Evolutionary conservation across 2,888 invertebrate species (phyloP), one percentile per base, ranked within the genome.

Genomic region (Danaus chrysippus): DNA sequence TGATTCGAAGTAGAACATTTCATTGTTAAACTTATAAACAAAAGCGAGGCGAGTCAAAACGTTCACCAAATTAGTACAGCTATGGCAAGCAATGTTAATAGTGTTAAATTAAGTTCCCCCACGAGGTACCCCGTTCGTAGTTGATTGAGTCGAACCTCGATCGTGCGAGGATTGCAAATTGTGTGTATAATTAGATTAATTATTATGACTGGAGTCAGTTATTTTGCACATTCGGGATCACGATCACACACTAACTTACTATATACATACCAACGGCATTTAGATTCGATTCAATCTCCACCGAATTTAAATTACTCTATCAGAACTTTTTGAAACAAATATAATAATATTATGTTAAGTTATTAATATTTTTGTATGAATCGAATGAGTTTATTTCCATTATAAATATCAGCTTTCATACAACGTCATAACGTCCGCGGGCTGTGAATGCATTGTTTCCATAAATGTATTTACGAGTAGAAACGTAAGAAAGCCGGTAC

Each of bases 131-230:
- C 57, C 62, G 61, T 43, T 54, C 49, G 58, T 58, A 54, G 34
- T 54, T 42, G 44, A 62, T 54, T 12, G 42, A 17, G 54, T n/a
- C 42, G 19, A 34, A n/a, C 46, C 49, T 13, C 62, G 60, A 58
- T 68, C 67, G 49, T 49, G 49, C 49, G 49, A 17, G 49, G 49
- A 65, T 65, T 60, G 59, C 77, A 76, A 81, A 82, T 82, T 80
- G 78, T 72, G 74, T 75, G 76, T 75, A 74, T 81, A 78, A 81
- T 82, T 76, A 72, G 68, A 65, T 71, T 78, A 77, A 81, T 77
- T 74, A 75, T 73, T 76, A 70, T 69, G 64, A 73, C 49, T 49
- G 49, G 49, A 10, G 49, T 17, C 15, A 3, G 17, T 17, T 10
- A 17, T 17, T 34, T 11, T 43, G 49, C 8, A 17, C 49, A 49